Conservation (phyloP, 2,888 invertebrate genomes). For the Heteropelma amictum region DNA sequence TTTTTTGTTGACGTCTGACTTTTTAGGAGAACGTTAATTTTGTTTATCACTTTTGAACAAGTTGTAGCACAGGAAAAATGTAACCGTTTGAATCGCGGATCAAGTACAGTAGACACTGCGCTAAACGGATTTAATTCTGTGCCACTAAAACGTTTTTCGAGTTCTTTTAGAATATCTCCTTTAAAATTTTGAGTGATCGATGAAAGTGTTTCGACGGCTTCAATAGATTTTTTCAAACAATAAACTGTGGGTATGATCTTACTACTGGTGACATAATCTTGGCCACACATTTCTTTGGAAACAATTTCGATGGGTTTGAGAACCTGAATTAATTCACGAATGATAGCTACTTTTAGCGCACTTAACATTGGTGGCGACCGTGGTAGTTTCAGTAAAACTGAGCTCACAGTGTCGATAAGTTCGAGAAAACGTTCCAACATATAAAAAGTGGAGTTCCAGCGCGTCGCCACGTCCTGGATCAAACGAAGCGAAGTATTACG, state of each 20-base stretch:
- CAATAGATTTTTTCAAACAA: constrained; percentile 8
- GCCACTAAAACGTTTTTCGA: constrained; percentile 3
- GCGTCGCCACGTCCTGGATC: constrained; percentile 53
- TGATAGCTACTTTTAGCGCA: constrained; percentile 34
- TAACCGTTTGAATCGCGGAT: constrained; percentile 33
- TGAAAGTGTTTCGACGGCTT: background rate
- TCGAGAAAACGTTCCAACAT: constrained; percentile 56
- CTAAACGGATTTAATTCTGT: constrained; percentile 7
- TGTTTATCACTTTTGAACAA: background rate
- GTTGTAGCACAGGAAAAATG: background rate
- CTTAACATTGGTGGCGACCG: constrained; percentile 54
- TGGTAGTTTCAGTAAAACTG: constrained; percentile 44
- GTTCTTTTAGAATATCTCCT: background rate
- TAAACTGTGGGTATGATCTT: constrained; percentile 38
- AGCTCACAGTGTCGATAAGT: constrained; percentile 30
- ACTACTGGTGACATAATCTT: constrained; percentile 38
- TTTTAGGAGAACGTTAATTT: background rate
- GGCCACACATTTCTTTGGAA: constrained; percentile 35
- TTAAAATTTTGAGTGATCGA: background rate
- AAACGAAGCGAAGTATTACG: constrained; percentile 21
- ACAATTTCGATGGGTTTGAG: constrained; percentile 43
- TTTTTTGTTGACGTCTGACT: too few relatives aligned
- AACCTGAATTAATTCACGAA: constrained; percentile 41
- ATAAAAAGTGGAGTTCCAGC: constrained; percentile 59
- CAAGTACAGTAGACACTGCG: constrained; percentile 19